Evolutionary conservation across 2,113 vertebrate genomes (phyloP), one percentile per base, ranked within the genome.

Genomic region (Butorides virescens): DNA sequence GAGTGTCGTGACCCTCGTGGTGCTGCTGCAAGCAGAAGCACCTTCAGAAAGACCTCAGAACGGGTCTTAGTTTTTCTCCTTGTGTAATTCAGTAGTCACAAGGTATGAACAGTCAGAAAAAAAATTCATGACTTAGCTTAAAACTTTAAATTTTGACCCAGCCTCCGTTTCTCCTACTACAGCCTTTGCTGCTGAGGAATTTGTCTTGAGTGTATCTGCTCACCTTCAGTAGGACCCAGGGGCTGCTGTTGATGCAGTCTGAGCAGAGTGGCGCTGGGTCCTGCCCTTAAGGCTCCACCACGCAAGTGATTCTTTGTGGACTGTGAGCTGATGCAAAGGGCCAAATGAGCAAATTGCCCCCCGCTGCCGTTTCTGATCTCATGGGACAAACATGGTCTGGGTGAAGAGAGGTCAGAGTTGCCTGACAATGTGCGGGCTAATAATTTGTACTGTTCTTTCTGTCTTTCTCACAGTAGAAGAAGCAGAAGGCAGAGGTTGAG

Each of bases 81-180:
- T 32, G n/a, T 75, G 66, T 81, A 94, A 86, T 83, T 95, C 55
- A 55, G 93, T 74, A 96, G 83, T 91, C 74, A 86, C 21, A 77
- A 75, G 71, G 73, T 59, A 52, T 4, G 19, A 88, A 37, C 8
- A 29, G 14, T 49, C 8, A 46, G 65, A 80, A 21, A 50, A 92
- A 63, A 63, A 75, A 26, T 15, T 59, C 82, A 55, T 65, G 18
- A 34, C 12, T 52, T 8, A 26, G 23, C 7, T 52, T 19, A 39
- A 3, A 74, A 7, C 5, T 67, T 58, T 5, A 65, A 27, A 49
- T 81, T 63, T 94, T 79, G 26, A 50, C 15, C 5, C 7, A 7
- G 10, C 5, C n/a, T 65, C 13, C 0, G 2, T 16, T 90, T 78
- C 70, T 52, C 8, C 17, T 52, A 2, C 15, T 80, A 9, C 16